Evolutionary conservation across 1,140 invertebrate genomes (phyloP).

Genomic region (Bombus ignitus): DNA sequence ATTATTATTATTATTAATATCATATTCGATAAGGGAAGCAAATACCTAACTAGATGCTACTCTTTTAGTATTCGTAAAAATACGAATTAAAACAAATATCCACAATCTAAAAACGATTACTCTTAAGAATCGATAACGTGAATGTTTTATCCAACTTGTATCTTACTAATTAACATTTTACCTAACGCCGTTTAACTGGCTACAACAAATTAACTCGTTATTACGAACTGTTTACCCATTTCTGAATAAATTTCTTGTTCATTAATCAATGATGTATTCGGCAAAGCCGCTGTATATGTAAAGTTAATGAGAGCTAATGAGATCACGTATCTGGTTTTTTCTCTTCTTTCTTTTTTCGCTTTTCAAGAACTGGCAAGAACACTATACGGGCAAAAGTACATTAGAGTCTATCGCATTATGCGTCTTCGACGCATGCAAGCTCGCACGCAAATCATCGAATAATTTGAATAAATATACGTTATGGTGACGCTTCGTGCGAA

Average conservation of each 20-base stretch:
- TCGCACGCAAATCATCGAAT: neutral
- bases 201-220: neutral
- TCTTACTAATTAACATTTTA: neutral
- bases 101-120: no score
- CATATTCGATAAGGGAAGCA: no score
- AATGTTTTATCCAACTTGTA: no score
- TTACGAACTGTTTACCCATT: neutral
- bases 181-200: neutral
- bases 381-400: neutral
- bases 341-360: neutral
- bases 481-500: neutral
- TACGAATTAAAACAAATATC: no score
- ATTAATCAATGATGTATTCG: neutral
- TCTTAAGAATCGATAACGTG: no score
- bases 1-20: no score
- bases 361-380: neutral
- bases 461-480: neutral
- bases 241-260: neutral
- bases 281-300: no score
- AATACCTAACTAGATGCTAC: no score
- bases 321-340: neutral
- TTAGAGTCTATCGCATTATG: neutral
- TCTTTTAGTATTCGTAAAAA: no score
- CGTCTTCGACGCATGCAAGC: neutral
- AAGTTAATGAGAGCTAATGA: neutral